These are phyloP conservation scores for Chironomus tepperi DNA, from an alignment of 1,140 invertebrate species.

Conservation along the genomic window DNA sequence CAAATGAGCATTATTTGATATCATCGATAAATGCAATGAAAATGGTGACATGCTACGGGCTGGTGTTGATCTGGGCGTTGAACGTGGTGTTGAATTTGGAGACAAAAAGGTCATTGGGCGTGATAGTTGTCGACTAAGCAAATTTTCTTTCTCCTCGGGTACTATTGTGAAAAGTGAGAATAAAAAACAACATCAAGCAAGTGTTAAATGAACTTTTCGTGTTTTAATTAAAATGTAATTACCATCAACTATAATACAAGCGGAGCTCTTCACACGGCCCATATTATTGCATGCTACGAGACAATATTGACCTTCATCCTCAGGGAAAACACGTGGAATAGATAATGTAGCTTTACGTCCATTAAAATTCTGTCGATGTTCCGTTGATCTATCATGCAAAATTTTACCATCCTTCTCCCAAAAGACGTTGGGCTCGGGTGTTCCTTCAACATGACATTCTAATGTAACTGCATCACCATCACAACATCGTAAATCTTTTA, in stretches of 20 bases:
- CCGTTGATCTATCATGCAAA: constrained; percentile 46
- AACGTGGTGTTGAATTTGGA: constrained; percentile 58
- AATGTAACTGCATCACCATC: constrained; percentile 71
- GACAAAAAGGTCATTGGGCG: constrained; percentile 56
- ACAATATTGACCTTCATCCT: constrained; percentile 83
- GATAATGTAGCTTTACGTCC: constrained; percentile 56
- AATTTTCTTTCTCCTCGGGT: constrained; percentile 69
- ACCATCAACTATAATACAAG: constrained; percentile 73
- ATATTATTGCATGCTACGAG: constrained; percentile 73
- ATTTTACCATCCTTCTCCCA: constrained; percentile 77
- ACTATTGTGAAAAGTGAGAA: constrained; percentile 42
- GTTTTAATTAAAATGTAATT: constrained; percentile 16
- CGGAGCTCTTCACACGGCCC: constrained; percentile 67
- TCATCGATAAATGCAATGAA: constrained; percentile 31
- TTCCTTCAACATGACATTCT: constrained; percentile 61
- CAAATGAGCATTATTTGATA: constrained; percentile 35
- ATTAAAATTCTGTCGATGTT: constrained; percentile 57
- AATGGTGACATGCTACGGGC: constrained; percentile 55
- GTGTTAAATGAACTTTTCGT: background rate
- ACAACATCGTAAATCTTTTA: constrained; percentile 67
- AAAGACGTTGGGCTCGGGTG: constrained; percentile 56
- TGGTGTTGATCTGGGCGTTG: constrained; percentile 61
- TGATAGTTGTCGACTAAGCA: constrained; percentile 55
- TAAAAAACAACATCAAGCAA: background rate
- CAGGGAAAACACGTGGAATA: constrained; percentile 69